A percentile compares a stretch with the other conserved stretches of the same genome.
Conservation (phyloP, 1,140 invertebrate species). For the Drosophila pandora region DNA sequence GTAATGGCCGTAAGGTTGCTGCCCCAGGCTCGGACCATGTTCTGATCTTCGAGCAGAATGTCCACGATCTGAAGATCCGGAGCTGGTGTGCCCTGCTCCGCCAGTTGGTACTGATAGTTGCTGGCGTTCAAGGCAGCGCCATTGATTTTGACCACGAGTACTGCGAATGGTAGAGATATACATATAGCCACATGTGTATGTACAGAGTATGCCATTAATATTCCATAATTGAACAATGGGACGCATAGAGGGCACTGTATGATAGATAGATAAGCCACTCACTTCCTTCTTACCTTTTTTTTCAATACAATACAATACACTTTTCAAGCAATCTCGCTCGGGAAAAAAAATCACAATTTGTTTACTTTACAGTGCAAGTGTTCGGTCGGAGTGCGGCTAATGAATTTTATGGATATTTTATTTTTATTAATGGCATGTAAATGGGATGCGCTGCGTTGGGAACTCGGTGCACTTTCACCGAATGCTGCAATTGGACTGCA, state of each 20-base stretch:
- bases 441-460: slow-evolving; percentile 1
- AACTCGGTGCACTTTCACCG: slow-evolving; percentile 25
- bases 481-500: slow-evolving; percentile 35
- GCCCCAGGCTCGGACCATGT: slow-evolving; percentile 46
- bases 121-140: slow-evolving; percentile 54
- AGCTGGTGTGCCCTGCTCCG: slow-evolving; percentile 1
- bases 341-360: slow-evolving; percentile 19
- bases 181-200: slow-evolving; percentile 4
- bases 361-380: slow-evolving; percentile 6
- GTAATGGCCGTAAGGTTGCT: slow-evolving; percentile 89
- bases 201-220: slow-evolving; percentile 27
- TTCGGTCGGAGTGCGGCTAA: not conserved
- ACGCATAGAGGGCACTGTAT: slow-evolving; percentile 34
- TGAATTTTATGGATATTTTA: not conserved
- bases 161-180: slow-evolving; percentile 31
- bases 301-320: not conserved
- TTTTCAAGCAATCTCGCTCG: slow-evolving; percentile 4
- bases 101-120: slow-evolving; percentile 44
- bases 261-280: slow-evolving; percentile 32
- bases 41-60: slow-evolving; percentile 29
- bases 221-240: slow-evolving; percentile 46
- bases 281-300: slow-evolving; percentile 33
- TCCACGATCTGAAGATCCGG: slow-evolving; percentile 9
- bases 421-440: slow-evolving; percentile 4
- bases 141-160: slow-evolving; percentile 57